Conservation (phyloP, 1,140 invertebrate genomes). For the Thaumatotibia leucotreta region DNA sequence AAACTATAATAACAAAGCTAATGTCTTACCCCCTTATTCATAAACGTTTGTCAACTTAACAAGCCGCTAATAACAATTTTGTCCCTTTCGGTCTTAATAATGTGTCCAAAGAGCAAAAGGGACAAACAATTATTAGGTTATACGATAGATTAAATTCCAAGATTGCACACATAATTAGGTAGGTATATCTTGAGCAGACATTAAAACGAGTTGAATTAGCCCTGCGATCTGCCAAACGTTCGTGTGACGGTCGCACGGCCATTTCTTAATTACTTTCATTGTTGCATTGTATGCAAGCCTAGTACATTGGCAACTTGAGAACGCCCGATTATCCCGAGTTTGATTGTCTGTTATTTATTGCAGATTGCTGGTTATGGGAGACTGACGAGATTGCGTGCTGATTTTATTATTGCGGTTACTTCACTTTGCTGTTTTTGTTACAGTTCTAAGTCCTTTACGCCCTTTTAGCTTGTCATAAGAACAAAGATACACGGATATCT, state of each 20-base stretch:
- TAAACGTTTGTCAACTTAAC: too few relatives aligned
- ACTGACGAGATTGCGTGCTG: background rate
- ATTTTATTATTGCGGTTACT: background rate
- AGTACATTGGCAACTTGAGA: conserved; percentile 7
- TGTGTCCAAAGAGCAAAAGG: too few relatives aligned
- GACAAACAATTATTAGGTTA: too few relatives aligned
- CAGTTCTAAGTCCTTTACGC: background rate
- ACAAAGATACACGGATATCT: too few relatives aligned
- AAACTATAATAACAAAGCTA: too few relatives aligned
- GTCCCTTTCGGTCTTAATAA: too few relatives aligned
- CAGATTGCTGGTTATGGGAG: background rate
- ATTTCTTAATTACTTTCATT: conserved; percentile 16
- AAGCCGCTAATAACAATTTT: too few relatives aligned
- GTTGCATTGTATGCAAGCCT: conserved; percentile 11
- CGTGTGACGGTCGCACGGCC: conserved; percentile 16
- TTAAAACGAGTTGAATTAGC: background rate
- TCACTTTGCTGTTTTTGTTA: background rate
- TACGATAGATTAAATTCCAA: too few relatives aligned
- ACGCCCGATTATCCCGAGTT: background rate
- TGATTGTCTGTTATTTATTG: conserved; percentile 8
- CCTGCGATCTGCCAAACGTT: background rate
- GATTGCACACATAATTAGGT: too few relatives aligned
- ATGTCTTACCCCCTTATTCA: too few relatives aligned
- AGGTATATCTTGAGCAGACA: background rate
- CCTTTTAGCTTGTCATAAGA: too few relatives aligned